A percentile compares a stretch with the other conserved stretches of the same genome.
Conservation (phyloP, 1,140 invertebrate genomes). For the Teleogryllus occipitalis region DNA sequence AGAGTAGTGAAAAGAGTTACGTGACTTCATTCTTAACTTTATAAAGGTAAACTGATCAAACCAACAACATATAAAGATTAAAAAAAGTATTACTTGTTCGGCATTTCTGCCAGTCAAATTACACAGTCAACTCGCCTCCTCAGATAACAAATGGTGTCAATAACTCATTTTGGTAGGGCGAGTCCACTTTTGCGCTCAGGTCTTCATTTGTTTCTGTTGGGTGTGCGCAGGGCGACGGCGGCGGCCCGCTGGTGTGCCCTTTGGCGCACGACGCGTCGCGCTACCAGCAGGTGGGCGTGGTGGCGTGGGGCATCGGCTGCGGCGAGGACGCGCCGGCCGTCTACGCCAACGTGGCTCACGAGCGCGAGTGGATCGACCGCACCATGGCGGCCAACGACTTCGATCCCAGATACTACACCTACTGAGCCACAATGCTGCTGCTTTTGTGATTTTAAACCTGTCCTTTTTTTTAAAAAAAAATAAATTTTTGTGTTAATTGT, state of each 20-base stretch:
- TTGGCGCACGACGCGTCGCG: conserved; percentile 41
- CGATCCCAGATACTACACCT: neutral
- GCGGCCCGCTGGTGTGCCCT: conserved; percentile 64
- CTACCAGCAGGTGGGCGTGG: conserved; percentile 55
- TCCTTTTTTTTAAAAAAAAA: no score
- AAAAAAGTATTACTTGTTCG: no score
- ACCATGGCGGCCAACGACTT: conserved; percentile 29
- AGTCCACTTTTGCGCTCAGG: no score
- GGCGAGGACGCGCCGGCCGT: conserved; percentile 60
- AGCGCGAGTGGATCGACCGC: conserved; percentile 66
- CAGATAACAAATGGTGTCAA: no score
- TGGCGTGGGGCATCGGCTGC: conserved; percentile 57
- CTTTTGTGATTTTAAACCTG: neutral
- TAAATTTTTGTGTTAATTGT: no score
- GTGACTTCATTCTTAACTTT: no score
- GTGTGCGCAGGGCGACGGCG: conserved; percentile 46
- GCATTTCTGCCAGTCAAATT: no score
- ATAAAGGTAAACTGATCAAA: no score
- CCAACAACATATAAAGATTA: no score
- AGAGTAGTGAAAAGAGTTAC: no score
- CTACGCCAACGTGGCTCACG: conserved; percentile 63
- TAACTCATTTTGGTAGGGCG: no score
- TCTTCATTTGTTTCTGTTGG: conserved; percentile 12
- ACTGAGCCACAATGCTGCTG: neutral
- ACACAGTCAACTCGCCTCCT: no score